These are phyloP conservation scores for Drosophila elegans DNA, from an alignment of 1,140 invertebrate species.

Conservation along the genomic window DNA sequence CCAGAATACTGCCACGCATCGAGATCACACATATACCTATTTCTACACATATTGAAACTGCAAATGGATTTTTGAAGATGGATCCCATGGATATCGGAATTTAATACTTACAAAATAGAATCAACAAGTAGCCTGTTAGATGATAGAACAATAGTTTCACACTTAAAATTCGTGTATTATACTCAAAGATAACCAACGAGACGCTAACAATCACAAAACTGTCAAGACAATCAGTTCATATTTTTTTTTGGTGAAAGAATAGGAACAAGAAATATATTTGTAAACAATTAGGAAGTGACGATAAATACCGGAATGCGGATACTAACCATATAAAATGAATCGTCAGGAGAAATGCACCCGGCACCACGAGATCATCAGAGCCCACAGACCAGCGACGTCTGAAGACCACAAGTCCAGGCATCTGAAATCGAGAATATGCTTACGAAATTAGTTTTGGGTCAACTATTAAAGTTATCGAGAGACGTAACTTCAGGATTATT, in stretches of 20 bases:
- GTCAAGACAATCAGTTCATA: conserved; percentile 17
- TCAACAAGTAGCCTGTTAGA: conserved; percentile 89
- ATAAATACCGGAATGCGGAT: background rate
- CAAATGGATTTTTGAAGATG: conserved; percentile 63
- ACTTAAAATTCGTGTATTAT: conserved; percentile 87
- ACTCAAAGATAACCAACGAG: conserved; percentile 87
- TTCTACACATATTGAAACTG: conserved; percentile 89
- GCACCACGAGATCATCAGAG: conserved; percentile 95
- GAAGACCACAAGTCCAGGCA: conserved; percentile 95
- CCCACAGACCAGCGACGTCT: conserved; percentile 94
- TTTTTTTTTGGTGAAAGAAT: background rate
- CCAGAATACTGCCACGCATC: conserved; percentile 93
- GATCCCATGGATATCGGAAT: background rate
- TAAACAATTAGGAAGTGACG: background rate
- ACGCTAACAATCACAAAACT: conserved; percentile 79
- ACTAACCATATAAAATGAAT: conserved; percentile 92
- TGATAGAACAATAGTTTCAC: conserved; percentile 89
- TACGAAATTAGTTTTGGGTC: background rate
- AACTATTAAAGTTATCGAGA: too few relatives aligned
- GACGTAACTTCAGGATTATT: too few relatives aligned
- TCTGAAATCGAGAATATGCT: conserved; percentile 79
- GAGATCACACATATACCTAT: conserved; percentile 90
- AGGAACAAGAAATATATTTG: conserved; percentile 11
- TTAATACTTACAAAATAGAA: conserved; percentile 85
- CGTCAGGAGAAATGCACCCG: conserved; percentile 90